Percentiles rank a stretch among this genome's conserved stretches.
These are phyloP conservation scores for Dorcus hopei DNA, from an alignment of 2,888 invertebrate species.

Conservation along the genomic window DNA sequence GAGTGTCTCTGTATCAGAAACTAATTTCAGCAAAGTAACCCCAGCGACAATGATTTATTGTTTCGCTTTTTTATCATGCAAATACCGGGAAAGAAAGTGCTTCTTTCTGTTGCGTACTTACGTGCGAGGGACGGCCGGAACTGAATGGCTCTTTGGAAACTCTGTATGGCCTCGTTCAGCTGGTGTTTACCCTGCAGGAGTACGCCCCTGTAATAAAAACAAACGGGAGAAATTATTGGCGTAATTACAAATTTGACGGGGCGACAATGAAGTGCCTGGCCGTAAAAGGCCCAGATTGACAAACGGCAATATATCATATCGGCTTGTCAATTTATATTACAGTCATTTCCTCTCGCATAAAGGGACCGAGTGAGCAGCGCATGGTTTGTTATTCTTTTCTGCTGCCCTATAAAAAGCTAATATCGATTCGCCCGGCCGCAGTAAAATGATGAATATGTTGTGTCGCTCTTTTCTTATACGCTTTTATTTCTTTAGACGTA, in stretches of 20 bases:
- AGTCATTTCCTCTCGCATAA: conserved; percentile 32
- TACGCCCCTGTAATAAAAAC: conserved; percentile 77
- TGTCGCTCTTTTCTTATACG: neutral
- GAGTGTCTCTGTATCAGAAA: neutral
- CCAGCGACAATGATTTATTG: neutral
- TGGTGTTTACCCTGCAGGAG: conserved; percentile 85
- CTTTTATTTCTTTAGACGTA: no score
- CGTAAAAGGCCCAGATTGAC: conserved; percentile 32
- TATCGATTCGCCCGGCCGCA: conserved; percentile 26
- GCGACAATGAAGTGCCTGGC: conserved; percentile 22
- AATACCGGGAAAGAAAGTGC: neutral
- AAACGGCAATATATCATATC: conserved; percentile 36
- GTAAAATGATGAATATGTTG: conserved; percentile 28
- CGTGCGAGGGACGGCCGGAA: conserved; percentile 90
- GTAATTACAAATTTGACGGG: conserved; percentile 24
- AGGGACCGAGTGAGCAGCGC: conserved; percentile 21
- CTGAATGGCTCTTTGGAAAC: conserved; percentile 88
- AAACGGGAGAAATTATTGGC: conserved; percentile 20
- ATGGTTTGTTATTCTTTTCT: conserved; percentile 26
- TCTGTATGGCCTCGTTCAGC: conserved; percentile 83
- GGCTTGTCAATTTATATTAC: conserved; percentile 32
- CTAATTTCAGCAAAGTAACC: neutral
- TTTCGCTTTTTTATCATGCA: neutral
- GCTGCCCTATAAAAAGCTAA: conserved; percentile 24
- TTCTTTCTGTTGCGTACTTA: conserved; percentile 56